Base-by-base conservation (phyloP, 35 echinoderm and acorn worm genomes). In the Ptychodera flava region DNA sequence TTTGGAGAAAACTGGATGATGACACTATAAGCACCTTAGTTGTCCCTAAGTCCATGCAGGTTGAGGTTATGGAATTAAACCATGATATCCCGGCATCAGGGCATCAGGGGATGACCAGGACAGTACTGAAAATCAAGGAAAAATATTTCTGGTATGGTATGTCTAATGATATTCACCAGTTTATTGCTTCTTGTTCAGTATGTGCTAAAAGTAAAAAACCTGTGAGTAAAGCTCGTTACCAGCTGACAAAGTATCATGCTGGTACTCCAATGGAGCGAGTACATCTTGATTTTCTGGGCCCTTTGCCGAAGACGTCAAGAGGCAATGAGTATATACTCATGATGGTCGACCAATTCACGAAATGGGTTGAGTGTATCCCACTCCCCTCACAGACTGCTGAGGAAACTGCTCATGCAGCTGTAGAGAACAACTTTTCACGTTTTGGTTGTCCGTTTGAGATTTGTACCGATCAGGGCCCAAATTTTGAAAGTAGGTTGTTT, bases 401-500 rank as follows among this genome's bases (percentile, higher is more conserved):
- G 84, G 31, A 32, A 22, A 82, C 80, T 32, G 88, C 83, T 0
- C 35, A 79, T 16, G 77, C 77, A 6, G 77, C 78, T 15, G 78
- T 91, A 30, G 16, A 79, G 32, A n/a, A 76, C 31, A 82, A 87
- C 80, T 88, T 88, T 28, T 88, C 79, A 1, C 75, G 90, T 15
- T 91, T 91, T 88, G 90, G 90, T 15, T 78, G 36, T 31, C 90
- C 90, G 0, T 31, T 88, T 27, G 80, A 89, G 38, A 38, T 89
- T 15, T 36, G 77, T 33, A 78, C 90, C 1, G 90, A 91, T 32
- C 90, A 88, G 79, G 90, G 90, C 78, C 22, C 36, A 31, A 91
- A 91, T 80, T 91, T 91, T 35, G 85, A 88, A 31, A 91, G 90
- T 32, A 79, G 35, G 28, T 29, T 86, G 32, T 90, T 90, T 37